Evolutionary conservation across 2,797 vertebrate genomes (phyloP).

Genomic region (Chloroceryle inda): DNA sequence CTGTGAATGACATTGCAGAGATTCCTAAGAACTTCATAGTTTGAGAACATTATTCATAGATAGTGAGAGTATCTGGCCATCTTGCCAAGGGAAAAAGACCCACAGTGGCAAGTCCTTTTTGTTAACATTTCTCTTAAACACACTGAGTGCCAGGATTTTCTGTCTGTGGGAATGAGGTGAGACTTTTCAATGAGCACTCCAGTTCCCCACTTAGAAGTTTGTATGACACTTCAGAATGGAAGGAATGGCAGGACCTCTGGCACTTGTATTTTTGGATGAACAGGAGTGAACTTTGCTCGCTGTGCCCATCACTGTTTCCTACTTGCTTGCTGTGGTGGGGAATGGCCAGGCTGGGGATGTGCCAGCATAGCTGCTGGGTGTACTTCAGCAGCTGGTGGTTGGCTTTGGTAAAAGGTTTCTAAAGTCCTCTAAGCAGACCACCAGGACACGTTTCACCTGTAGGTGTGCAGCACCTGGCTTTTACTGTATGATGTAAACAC

Average conservation of each 20-base stretch:
- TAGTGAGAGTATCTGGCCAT: background rate
- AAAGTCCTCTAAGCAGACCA: background rate
- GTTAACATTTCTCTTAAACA: background rate
- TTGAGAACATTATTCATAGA: background rate
- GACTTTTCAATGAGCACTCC: background rate
- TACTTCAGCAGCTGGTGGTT: background rate
- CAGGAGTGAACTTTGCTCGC: rapidly evolving
- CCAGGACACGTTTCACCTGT: background rate
- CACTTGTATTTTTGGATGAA: background rate
- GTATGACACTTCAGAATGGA: background rate
- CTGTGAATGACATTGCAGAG: background rate
- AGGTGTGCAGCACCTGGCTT: background rate
- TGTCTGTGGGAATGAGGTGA: background rate
- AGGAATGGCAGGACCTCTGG: background rate
- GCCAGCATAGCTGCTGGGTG: background rate
- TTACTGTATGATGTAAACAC: background rate
- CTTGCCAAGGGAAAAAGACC: background rate
- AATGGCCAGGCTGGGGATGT: background rate
- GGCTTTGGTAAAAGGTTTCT: background rate
- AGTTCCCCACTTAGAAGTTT: background rate
- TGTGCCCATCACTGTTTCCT: rapidly evolving
- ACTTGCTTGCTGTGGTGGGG: background rate
- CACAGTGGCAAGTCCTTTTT: background rate
- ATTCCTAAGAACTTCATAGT: background rate
- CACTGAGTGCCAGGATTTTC: background rate